These are phyloP conservation scores for Metopolophium dirhodum DNA, from an alignment of 1,140 invertebrate species.

Conservation along the genomic window DNA sequence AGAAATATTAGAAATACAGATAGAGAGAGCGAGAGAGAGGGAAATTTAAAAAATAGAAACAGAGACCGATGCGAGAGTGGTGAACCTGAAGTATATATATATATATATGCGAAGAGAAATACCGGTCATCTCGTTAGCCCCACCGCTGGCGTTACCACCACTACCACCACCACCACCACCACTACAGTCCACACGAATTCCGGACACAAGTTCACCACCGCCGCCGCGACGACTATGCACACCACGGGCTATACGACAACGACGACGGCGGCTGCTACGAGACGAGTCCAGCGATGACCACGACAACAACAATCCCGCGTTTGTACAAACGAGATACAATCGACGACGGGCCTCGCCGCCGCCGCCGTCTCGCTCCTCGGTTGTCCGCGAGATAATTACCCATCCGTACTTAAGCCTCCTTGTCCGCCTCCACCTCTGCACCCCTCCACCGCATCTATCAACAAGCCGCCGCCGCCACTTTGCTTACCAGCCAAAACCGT, in stretches of 20 bases:
- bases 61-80: conserved; percentile 21
- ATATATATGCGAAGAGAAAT: conserved; percentile 26
- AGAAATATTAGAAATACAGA: neutral
- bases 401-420: conserved; percentile 18
- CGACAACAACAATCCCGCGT: conserved; percentile 27
- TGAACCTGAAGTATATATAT: neutral
- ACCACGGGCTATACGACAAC: neutral
- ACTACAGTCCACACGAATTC: conserved; percentile 26
- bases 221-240: too few relatives aligned
- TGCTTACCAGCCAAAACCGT: neutral
- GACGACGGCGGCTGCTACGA: neutral
- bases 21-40: too few relatives aligned
- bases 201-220: conserved; percentile 43
- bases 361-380: conserved; percentile 21
- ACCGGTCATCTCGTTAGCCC: conserved; percentile 56
- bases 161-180: conserved; percentile 29
- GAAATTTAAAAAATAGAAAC: neutral
- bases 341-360: conserved; percentile 22
- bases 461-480: neutral
- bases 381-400: conserved; percentile 54
- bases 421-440: neutral
- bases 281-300: neutral
- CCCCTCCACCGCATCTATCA: neutral
- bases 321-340: conserved; percentile 52
- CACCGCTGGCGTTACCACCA: conserved; percentile 42